Conservation (phyloP, 1,140 invertebrate species). For the Steinernema khuongi region DNA sequence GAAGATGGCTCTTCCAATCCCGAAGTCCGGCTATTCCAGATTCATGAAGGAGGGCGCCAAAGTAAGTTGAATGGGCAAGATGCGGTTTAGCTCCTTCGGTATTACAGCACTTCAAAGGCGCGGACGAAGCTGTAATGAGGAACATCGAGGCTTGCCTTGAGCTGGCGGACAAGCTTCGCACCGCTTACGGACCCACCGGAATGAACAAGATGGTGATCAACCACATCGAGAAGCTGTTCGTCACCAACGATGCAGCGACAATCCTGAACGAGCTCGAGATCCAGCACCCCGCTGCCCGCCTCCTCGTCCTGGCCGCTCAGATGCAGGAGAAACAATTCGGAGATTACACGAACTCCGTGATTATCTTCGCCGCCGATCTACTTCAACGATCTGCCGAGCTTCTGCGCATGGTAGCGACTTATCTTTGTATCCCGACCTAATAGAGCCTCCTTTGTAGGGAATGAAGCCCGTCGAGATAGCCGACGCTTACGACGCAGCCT, state of each 20-base stretch:
- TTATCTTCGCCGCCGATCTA: constrained; percentile 84
- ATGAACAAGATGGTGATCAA: constrained; percentile 99
- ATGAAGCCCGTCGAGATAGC: constrained; percentile 89
- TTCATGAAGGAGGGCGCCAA: constrained; percentile 59
- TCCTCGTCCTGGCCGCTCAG: constrained; percentile 87
- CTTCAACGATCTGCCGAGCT: constrained; percentile 85
- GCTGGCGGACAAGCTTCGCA: constrained; percentile 81
- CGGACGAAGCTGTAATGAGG: constrained; percentile 92
- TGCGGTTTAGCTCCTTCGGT: not conserved
- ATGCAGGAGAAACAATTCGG: constrained; percentile 98
- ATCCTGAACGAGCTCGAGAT: constrained; percentile 91
- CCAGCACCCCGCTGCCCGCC: constrained; percentile 95
- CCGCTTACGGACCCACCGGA: constrained; percentile 88
- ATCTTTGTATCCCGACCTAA: constrained; percentile 28
- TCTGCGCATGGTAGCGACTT: constrained; percentile 69
- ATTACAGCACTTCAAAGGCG: constrained; percentile 81
- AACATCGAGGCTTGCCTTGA: constrained; percentile 94
- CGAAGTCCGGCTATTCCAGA: constrained; percentile 54
- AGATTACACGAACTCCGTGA: constrained; percentile 97
- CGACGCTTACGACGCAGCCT: constrained; percentile 85
- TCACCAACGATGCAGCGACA: constrained; percentile 97
- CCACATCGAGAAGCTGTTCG: constrained; percentile 94
- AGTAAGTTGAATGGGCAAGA: constrained; percentile 29
- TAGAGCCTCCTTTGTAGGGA: constrained; percentile 65
- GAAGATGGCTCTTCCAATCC: constrained; percentile 53